Evolutionary conservation across 2,888 invertebrate genomes (phyloP), one percentile per base, ranked within the genome.

Genomic region (Cloeon dipterum): DNA sequence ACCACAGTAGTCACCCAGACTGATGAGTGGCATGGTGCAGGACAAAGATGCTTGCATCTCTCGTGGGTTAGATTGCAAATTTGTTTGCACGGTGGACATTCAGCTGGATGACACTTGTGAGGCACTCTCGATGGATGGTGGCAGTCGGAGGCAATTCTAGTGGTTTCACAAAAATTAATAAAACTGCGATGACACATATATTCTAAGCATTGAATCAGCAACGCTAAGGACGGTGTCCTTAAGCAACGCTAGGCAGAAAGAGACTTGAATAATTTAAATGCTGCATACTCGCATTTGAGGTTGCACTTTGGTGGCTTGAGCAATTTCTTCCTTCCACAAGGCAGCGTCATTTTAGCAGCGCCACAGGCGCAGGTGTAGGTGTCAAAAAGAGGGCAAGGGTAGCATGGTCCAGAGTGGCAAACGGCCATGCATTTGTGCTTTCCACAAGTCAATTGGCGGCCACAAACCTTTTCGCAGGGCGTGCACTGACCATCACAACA

Each of bases 401-500:
- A 86, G 51, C 88, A 88, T 0, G 74, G 74, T 0, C 85, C 82
- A 43, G 65, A 66, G 49, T 88, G 86, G 51, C 86, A 86, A 7
- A 75, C 64, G 33, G 73, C 75, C 3, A 64, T 57, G 49, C 86
- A 88, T 53, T 83, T 86, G 55, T 93, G 93, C 41, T 81, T 77
- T 11, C 78, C 74, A 54, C 93, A 93, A 20, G 72, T 72, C 7
- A 93, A 58, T 1, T 71, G 71, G 47, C 76, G 76, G 25, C 78
- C 78, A 54, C 93, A 94, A 0, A 68, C 57, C 53, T 83, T 82
- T 48, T 83, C 82, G 52, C 88, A 88, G 0, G 74, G 70, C 4
- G 76, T 72, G 50, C 88, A 88, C 48, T 70, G 70, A 3, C 79
- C 78, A 54, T 77, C 74, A 54, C 88, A 89, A 50, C 88, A 89